phyloP scores from a whole-genome alignment of 2,888 invertebrate species.

The Liodrosophila aerea region DNA sequence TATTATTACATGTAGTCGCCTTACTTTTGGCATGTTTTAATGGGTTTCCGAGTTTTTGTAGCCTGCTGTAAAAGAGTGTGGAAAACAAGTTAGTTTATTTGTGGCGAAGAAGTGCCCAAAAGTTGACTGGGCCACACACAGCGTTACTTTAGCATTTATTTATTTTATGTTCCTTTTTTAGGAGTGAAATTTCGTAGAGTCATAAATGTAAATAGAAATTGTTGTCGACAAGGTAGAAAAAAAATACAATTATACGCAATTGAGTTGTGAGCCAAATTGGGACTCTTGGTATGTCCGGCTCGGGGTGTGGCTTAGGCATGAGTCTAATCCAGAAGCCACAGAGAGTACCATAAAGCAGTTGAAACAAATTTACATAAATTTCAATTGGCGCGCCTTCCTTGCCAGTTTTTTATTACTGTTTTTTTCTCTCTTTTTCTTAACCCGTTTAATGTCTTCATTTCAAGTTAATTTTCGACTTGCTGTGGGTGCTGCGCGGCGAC shows the following conservation, averaged over 20 bases:
- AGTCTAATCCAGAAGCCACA: constrained; percentile 54
- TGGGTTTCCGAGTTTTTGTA: constrained; percentile 17
- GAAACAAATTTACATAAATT: constrained; percentile 49
- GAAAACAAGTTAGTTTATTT: constrained; percentile 45
- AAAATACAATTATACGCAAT: constrained; percentile 29
- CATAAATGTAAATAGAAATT: constrained; percentile 47
- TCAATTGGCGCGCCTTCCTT: constrained; percentile 48
- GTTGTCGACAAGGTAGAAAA: constrained; percentile 16
- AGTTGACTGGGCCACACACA: constrained; percentile 44
- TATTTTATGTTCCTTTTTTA: constrained; percentile 5
- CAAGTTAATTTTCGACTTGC: constrained; percentile 49
- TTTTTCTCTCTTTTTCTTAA: constrained; percentile 8
- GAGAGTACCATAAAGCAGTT: constrained; percentile 25
- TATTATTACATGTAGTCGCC: no score
- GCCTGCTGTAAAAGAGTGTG: constrained; percentile 27
- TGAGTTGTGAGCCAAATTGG: constrained; percentile 15
- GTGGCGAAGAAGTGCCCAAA: constrained; percentile 23
- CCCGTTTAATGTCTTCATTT: constrained; percentile 67
- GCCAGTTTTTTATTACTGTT: neutral
- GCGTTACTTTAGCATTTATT: constrained; percentile 19
- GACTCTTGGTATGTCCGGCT: constrained; percentile 18
- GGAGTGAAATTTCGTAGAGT: constrained; percentile 38
- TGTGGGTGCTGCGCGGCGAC: constrained; percentile 62
- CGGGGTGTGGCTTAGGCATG: neutral
- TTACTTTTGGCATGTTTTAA: constrained; percentile 1